These are phyloP conservation scores for Phalera bucephala DNA, from an alignment of 2,888 invertebrate genomes.

Conservation along the genomic window DNA sequence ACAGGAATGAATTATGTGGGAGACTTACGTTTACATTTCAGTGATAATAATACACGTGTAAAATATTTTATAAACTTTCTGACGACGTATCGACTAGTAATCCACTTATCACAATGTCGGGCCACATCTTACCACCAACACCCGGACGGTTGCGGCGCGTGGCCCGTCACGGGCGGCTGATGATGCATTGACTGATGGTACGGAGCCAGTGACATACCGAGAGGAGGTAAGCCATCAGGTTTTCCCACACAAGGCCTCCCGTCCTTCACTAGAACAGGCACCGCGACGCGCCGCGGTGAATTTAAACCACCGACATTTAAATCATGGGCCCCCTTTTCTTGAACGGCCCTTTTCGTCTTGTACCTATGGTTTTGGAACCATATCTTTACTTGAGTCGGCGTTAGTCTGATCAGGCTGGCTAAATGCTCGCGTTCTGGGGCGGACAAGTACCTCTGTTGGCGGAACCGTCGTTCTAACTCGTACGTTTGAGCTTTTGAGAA, in stretches of 20 bases:
- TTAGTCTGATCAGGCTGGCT: constrained; percentile 96
- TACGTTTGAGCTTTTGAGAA: constrained; percentile 99
- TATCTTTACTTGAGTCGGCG: constrained; percentile 99
- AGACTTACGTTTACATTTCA: no score
- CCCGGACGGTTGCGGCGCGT: constrained; percentile 63
- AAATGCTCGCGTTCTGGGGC: constrained; percentile 99
- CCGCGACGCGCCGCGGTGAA: constrained; percentile 95
- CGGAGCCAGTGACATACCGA: constrained; percentile 77
- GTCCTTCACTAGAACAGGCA: constrained; percentile 96
- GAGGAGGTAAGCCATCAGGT: constrained; percentile 76
- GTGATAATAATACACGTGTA: no score
- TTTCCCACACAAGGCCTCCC: constrained; percentile 93
- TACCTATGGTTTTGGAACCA: constrained; percentile 99
- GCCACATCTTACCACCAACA: constrained; percentile 81
- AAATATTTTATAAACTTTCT: constrained; percentile 24
- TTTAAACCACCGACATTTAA: constrained; percentile 86
- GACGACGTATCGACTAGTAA: constrained; percentile 59
- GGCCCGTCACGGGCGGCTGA: constrained; percentile 62
- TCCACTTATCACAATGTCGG: constrained; percentile 41
- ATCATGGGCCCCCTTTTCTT: constrained; percentile 93
- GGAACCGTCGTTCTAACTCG: constrained; percentile 96
- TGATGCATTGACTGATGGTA: constrained; percentile 75
- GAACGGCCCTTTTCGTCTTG: constrained; percentile 98
- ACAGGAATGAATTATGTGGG: no score
- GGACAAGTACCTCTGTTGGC: constrained; percentile 97